Evolutionary conservation across 1,140 invertebrate species (phyloP), one percentile per base, ranked within the genome.

Genomic region (Alviniconcha marisindica): DNA sequence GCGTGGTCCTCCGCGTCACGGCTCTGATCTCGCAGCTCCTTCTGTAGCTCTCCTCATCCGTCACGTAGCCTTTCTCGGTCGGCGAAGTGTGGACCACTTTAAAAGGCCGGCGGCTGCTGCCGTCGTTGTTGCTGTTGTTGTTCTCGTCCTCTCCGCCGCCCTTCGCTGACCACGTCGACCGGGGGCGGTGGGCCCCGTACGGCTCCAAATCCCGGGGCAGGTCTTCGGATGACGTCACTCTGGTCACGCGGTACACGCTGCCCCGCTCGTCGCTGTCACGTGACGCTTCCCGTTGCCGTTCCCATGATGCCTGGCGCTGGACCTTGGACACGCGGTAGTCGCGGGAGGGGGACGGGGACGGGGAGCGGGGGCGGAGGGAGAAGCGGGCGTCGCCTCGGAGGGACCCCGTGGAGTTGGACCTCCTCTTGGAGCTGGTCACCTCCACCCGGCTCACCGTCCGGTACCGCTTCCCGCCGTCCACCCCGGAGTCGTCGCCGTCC

Each of bases 281-380:
- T 12, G 48, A 10, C 0, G 31, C 24, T 51, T 48, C 66, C 38
- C 38, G 31, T n/a, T 24, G 71, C 48, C 21, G 48, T 10, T 40
- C 54, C 69, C 69, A 82, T 18, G 71, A 74, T 24, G 71, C 1
- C n/a, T 74, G 54, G 2, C 40, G 48, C 38, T 63, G 48, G 10
- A 60, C 48, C 28, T 71, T 40, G 71, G 71, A 82, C 69, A 82
- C n/a, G n/a, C 73, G 81, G 36, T 82, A 74, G 18, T 82, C 73
- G 15, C 40, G 48, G 54, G 33, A 4, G 3, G 54, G 42, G 4
- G 80, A 36, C 10, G 71, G 69, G 44, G 81, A 60, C 5, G 69
- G 44, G 28, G 44, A 51, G 56, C 56, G 78, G 10, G 48, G 77
- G 5, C 77, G 31, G 12, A 78, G 31, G 1, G 73, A 76, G 38